phyloP scores from a whole-genome alignment of 2,113 vertebrate species.

The Otis tarda region DNA sequence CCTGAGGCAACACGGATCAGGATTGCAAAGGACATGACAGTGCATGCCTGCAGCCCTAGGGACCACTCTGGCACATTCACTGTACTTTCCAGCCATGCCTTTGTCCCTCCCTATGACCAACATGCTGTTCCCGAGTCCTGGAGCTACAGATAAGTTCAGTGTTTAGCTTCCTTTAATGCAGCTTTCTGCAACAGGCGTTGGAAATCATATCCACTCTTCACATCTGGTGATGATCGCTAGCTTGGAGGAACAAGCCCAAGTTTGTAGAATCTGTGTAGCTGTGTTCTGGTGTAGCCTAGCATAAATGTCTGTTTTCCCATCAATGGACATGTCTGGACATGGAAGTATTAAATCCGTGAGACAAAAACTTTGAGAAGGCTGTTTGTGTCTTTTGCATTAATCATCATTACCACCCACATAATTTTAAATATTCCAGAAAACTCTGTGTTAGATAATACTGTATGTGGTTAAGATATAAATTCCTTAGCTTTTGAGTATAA shows the following conservation, averaged over 20 bases:
- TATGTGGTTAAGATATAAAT: neutral
- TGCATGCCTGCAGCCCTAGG: neutral
- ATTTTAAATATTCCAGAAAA: slow-evolving; percentile 52
- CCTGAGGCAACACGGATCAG: neutral
- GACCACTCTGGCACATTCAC: neutral
- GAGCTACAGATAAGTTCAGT: neutral
- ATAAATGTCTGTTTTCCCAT: slow-evolving; percentile 6
- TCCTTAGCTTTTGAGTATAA: neutral
- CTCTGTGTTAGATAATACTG: neutral
- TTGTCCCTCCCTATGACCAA: neutral
- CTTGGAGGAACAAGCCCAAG: neutral
- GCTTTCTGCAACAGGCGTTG: neutral
- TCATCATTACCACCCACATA: slow-evolving; percentile 28
- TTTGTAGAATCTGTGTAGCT: neutral
- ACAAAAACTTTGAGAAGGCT: slow-evolving; percentile 44
- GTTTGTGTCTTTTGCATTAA: slow-evolving; percentile 30
- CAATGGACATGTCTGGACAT: slow-evolving; percentile 55
- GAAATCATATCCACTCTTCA: neutral
- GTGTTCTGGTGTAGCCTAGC: neutral
- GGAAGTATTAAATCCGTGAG: slow-evolving; percentile 39
- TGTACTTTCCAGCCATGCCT: neutral
- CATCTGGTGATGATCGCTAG: fast-evolving
- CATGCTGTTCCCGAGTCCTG: fast-evolving
- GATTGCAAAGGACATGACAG: neutral
- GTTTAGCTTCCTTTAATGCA: neutral